Base-by-base conservation (phyloP, 92 coral and sea anemone species). In the Epizoanthus rinbou region DNA sequence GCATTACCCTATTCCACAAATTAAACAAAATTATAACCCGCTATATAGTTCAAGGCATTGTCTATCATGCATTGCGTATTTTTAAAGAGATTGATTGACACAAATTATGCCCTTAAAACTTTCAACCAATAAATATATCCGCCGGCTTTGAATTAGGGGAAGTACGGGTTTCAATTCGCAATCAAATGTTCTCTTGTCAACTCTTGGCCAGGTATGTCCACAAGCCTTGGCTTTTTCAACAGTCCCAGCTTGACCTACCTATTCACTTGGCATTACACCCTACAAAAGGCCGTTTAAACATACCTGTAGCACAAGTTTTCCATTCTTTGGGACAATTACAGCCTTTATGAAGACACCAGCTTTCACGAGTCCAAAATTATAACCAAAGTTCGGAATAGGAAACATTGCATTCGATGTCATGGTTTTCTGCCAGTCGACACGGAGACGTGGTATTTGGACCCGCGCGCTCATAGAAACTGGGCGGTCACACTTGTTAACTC, bases 311-410 rank as follows among this genome's bases (percentile, higher is more conserved):
- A 39, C 59, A 18, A 88, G 69, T 3, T 71, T 70, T 64, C 89
- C 85, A 21, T 78, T 68, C 28, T 79, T 41, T 16, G 86, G 39
- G 45, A 57, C 69, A 59, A 88, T 31, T 7, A 28, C 31, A 25
- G 86, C 83, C 18, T 66, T 65, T 19, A 85, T 25, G 60, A 78
- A 74, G 24, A 85, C 89, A 3, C 91, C 91, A 43, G 75, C 91
- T 11, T 73, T 54, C 18, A 60, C 37, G 1, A 66, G 33, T 47
- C 73, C 86, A 15, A 65, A 37, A 35, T 14, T 74, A 37, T 56
- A 71, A 8, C 80, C 89, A 73, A 78, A 88, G 3, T 70, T 62
- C 31, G 91, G 91, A 23, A 88, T 88, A n/a, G 91, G 80, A 14
- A 88, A 11, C 43, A 53, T 21, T 37, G 31, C 60, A 4, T 69